Conservation (phyloP, 2,888 invertebrate genomes). For the Cryptocephalus primarius region DNA sequence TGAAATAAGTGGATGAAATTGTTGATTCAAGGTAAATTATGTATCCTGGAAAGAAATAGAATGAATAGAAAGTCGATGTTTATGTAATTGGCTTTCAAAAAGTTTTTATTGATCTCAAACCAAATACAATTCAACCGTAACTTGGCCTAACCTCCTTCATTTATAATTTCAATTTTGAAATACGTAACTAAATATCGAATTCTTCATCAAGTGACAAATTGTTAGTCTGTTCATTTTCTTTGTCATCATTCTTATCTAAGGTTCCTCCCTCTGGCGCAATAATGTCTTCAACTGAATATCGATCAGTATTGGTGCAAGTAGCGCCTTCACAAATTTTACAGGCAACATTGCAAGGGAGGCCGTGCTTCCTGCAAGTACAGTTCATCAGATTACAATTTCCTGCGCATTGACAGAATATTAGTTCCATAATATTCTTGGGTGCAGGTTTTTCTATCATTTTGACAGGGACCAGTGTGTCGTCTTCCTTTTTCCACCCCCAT, state of each 20-base stretch:
- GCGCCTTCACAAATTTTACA: slow-evolving; percentile 2
- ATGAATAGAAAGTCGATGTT: too few relatives aligned
- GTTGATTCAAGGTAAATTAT: too few relatives aligned
- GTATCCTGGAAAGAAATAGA: too few relatives aligned
- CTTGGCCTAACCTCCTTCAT: too few relatives aligned
- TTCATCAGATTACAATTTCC: background rate
- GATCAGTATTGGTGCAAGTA: slow-evolving; percentile 1
- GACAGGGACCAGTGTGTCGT: background rate
- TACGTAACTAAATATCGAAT: slow-evolving; percentile 1
- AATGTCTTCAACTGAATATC: background rate
- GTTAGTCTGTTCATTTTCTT: background rate
- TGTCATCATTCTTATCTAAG: background rate
- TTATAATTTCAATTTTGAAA: background rate
- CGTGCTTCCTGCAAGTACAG: slow-evolving; percentile 1
- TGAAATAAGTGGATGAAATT: too few relatives aligned
- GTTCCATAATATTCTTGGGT: slow-evolving; percentile 1
- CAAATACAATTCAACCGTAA: too few relatives aligned
- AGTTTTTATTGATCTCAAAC: too few relatives aligned
- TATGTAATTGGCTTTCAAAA: too few relatives aligned
- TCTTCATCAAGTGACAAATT: background rate
- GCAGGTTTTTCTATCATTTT: slow-evolving; percentile 2
- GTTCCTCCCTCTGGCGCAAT: too few relatives aligned
- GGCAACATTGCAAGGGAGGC: background rate
- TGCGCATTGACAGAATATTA: background rate
- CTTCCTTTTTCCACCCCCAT: background rate